These are phyloP conservation scores for Steinernema khuongi DNA, from an alignment of 1,140 invertebrate genomes.

Conservation along the genomic window DNA sequence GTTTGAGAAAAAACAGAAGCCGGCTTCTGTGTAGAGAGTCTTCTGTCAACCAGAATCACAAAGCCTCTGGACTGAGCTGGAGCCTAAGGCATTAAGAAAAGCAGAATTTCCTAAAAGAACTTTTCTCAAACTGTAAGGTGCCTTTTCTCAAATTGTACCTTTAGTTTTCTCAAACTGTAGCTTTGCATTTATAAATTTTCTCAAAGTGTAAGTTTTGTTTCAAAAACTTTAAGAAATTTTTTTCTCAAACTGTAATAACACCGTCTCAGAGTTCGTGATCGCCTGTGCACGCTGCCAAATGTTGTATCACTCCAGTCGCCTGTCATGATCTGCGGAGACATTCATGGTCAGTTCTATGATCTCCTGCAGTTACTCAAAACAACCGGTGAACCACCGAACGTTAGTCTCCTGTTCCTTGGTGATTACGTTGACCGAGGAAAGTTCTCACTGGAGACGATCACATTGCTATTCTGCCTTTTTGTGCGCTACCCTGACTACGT, in stretches of 20 bases:
- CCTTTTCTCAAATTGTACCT: too few species aligned
- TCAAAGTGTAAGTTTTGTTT: not conserved
- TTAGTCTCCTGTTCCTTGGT: conserved; percentile 97
- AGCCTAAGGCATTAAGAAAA: not conserved
- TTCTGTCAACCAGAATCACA: too few species aligned
- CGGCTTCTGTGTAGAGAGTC: too few species aligned
- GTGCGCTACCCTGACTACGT: conserved; percentile 97
- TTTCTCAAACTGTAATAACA: too few species aligned
- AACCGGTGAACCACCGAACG: conserved; percentile 86
- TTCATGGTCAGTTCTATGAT: conserved; percentile 72
- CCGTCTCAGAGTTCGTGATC: conserved; percentile 39
- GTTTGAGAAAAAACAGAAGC: too few species aligned
- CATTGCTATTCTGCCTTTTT: conserved; percentile 77
- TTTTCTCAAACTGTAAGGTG: too few species aligned
- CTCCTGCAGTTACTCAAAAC: conserved; percentile 98
- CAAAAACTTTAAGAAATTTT: not conserved
- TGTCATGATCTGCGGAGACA: conserved; percentile 54
- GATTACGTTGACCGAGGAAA: conserved; percentile 99
- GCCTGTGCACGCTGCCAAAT: conserved; percentile 40
- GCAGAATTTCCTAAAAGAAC: conserved; percentile 5
- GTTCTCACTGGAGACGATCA: conserved; percentile 97
- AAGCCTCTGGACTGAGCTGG: too few species aligned
- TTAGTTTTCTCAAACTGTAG: too few species aligned
- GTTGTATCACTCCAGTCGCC: conserved; percentile 48
- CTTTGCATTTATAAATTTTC: not conserved